Conservation (phyloP, 1,140 invertebrate genomes). For the Sinonovacula constricta region DNA sequence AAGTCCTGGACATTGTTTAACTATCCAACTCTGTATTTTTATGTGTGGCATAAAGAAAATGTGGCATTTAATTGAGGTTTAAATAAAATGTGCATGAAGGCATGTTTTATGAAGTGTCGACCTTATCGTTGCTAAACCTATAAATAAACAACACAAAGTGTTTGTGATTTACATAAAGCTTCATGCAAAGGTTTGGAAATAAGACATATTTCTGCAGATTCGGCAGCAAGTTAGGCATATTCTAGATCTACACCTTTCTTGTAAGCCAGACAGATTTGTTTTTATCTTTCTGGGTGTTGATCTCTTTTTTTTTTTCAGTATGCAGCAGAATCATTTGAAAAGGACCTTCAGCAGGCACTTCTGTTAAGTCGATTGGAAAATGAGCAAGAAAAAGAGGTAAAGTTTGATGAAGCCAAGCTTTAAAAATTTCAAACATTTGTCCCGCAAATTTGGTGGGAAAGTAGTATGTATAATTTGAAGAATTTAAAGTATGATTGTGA, state of each 20-base stretch:
- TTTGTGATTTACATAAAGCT: neutral
- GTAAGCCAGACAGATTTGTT: neutral
- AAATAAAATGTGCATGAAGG: too few species aligned
- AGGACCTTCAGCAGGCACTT: constrained; percentile 47
- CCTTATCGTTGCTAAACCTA: too few species aligned
- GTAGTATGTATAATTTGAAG: too few species aligned
- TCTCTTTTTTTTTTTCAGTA: constrained; percentile 27
- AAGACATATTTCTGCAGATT: neutral
- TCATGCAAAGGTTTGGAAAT: neutral
- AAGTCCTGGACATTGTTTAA: too few species aligned
- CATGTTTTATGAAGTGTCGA: too few species aligned
- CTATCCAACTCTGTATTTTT: too few species aligned
- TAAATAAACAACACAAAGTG: neutral
- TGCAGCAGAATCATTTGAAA: constrained; percentile 42
- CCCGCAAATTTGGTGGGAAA: too few species aligned
- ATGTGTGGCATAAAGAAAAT: too few species aligned
- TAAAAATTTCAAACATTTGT: too few species aligned
- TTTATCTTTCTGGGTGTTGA: neutral
- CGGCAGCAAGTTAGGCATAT: neutral
- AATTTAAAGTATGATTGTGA: too few species aligned
- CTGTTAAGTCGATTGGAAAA: constrained; percentile 40
- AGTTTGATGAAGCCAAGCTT: neutral
- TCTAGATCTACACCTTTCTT: neutral
- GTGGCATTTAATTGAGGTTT: too few species aligned
- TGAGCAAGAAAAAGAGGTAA: constrained; percentile 47